phyloP scores from a whole-genome alignment of 2,888 invertebrate species.

The Lasioglossum figueresi region DNA sequence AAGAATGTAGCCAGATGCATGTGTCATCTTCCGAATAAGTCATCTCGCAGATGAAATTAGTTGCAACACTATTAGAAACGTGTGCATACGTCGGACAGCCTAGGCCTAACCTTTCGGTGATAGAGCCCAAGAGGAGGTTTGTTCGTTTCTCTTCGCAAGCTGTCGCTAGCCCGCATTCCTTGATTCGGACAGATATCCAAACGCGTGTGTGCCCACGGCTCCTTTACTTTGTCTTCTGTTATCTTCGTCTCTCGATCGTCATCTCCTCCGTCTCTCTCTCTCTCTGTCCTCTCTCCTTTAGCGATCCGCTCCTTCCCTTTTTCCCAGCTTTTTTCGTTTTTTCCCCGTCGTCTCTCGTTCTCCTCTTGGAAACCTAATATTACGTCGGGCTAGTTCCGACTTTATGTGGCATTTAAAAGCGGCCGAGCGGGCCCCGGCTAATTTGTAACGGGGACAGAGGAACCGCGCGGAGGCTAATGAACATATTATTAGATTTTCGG shows the following conservation, averaged over 20 bases:
- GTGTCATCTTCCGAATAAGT: background rate
- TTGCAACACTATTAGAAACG: background rate
- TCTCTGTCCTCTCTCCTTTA: background rate
- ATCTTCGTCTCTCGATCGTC: conserved; percentile 51
- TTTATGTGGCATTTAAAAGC: conserved; percentile 67
- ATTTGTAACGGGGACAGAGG: conserved; percentile 62
- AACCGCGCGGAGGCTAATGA: conserved; percentile 71
- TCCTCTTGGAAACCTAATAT: conserved; percentile 47
- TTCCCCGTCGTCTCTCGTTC: conserved; percentile 23
- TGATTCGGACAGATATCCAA: conserved; percentile 68
- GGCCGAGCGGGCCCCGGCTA: conserved; percentile 58
- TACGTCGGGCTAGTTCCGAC: conserved; percentile 55
- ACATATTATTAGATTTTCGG: conserved; percentile 78
- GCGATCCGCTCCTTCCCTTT: background rate
- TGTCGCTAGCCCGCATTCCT: conserved; percentile 69
- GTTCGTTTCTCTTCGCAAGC: conserved; percentile 38
- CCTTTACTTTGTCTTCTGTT: conserved; percentile 37
- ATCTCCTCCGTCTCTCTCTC: background rate
- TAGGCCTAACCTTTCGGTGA: conserved; percentile 45
- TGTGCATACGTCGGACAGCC: conserved; percentile 1
- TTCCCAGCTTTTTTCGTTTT: conserved; percentile 6
- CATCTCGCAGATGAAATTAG: background rate
- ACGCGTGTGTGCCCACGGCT: conserved; percentile 26
- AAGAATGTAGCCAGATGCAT: background rate
- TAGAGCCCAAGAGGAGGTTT: conserved; percentile 36